Base-by-base conservation (phyloP, 2,888 invertebrate species). In the Isotomurus palustris region DNA sequence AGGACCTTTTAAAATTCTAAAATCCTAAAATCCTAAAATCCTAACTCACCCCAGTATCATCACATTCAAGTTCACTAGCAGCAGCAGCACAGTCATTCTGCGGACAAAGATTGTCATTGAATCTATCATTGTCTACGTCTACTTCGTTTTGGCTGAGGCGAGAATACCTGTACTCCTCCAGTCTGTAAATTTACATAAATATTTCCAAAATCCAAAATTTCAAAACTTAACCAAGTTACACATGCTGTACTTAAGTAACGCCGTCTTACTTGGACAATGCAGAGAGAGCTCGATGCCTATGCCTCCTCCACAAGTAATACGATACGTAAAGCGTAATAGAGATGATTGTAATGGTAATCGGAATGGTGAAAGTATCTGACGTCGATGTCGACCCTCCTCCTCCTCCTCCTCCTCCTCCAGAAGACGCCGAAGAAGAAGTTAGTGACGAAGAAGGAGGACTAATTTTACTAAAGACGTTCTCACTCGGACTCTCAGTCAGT, bases 101-200 rank as follows among this genome's bases (percentile, higher is more conserved):
- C 6, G 43, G 22, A 5, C 4, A 24, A 43, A 43, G 43, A 17
- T 38, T 38, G n/a, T 50, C 21, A 24, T 4, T 60, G 35, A 64
- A 60, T 53, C 45, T 56, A 35, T 60, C 56, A 41, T 58, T 67
- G 54, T 70, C 70, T 48, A 68, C 56, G 28, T 70, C 70, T 27
- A 64, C 63, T 35, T 67, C 67, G 40, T 64, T 67, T 45, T 70
- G 70, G 58, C 67, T 70, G 43, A 70, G 55, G 24, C 69, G 67
- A 22, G 70, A 70, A 50, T 70, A 70, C 17, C 66, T 62, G 53
- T 68, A 70, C n/a, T 67, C 67, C 28, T 68, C 66, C 44, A 66
- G 41, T 55, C 68, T 69, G 40, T 21, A 45, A 44, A 38, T 22
- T 35, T 3, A 19, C 17, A 32, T 17, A 49, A 10, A 29, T 27